Evolutionary conservation across 2,888 invertebrate species (phyloP), one percentile per base, ranked within the genome.

Genomic region (Aporophyla nigra): DNA sequence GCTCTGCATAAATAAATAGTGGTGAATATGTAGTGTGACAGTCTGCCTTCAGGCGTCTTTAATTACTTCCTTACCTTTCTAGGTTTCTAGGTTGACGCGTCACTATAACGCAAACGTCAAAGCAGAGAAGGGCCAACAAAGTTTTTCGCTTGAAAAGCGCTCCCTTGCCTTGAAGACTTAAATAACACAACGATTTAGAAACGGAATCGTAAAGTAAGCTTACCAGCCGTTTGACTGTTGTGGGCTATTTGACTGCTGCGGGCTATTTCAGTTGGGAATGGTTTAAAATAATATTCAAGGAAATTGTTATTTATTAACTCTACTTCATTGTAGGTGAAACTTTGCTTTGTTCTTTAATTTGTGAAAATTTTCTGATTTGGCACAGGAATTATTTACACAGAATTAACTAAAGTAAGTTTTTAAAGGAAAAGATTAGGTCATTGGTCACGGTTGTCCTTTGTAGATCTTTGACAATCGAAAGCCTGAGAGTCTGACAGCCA

Each of bases 51-150:
- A 75, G 76, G 85, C 82, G 51, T 80, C 87, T 85, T 88, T 88
- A 88, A 88, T 88, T 87, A 85, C 88, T 83, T 74, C 84, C 81
- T 84, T 69, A 73, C 88, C 70, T 87, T 87, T 87, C 85, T 88
- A 78, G 87, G 87, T 88, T 88, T 88, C 80, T 88, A 85, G 87
- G 87, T 87, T 88, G 84, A 49, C 73, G 78, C 85, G 70, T 82
- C 81, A 74, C 70, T 83, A 77, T 75, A 40, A 70, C 74, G 53
- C 49, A 76, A 78, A 82, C 78, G 79, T 83, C 83, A 87, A 83
- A 88, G 85, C 80, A 79, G 80, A 78, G 82, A 85, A 85, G 81
- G 85, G 71, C 82, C 79, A 85, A 87, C 88, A 87, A 84, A 83
- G 73, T 85, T 81, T 82, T 76, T 72, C 74, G 61, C 80, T 33